These are phyloP conservation scores for Euwallacea similis DNA, from an alignment of 1,140 invertebrate genomes.

Conservation along the genomic window DNA sequence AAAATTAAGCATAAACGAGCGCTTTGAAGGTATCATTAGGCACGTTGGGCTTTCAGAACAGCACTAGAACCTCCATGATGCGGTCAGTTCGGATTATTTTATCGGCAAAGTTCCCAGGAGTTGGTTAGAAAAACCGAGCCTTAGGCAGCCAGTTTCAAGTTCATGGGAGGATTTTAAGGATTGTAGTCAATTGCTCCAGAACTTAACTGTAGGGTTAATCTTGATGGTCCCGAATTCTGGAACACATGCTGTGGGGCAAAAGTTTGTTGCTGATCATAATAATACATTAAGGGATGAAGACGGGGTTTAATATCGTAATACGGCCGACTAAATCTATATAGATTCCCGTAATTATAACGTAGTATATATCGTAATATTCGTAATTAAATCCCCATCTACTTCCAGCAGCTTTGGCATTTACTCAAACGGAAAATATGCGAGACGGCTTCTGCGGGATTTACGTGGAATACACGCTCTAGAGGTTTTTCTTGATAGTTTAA, in stretches of 20 bases:
- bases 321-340: conserved; percentile 52
- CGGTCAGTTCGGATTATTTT: no score
- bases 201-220: neutral
- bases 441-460: conserved; percentile 9
- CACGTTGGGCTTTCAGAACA: no score
- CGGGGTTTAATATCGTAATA: conserved; percentile 49
- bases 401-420: conserved; percentile 48
- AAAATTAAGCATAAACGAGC: no score
- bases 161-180: no score
- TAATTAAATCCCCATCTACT: conserved; percentile 53
- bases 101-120: no score
- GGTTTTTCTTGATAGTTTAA: neutral
- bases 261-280: conserved; percentile 15
- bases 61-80: no score
- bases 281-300: conserved; percentile 34
- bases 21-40: no score
- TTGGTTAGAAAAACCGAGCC: no score
- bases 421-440: conserved; percentile 41
- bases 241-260: conserved; percentile 10
- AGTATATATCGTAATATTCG: conserved; percentile 46
- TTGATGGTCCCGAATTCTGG: conserved; percentile 2
- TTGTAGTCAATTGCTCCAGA: no score
- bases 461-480: neutral
- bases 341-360: conserved; percentile 53
- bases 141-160: no score